Evolutionary conservation across 2,113 vertebrate species (phyloP).

Genomic region (Clinocottus analis): DNA sequence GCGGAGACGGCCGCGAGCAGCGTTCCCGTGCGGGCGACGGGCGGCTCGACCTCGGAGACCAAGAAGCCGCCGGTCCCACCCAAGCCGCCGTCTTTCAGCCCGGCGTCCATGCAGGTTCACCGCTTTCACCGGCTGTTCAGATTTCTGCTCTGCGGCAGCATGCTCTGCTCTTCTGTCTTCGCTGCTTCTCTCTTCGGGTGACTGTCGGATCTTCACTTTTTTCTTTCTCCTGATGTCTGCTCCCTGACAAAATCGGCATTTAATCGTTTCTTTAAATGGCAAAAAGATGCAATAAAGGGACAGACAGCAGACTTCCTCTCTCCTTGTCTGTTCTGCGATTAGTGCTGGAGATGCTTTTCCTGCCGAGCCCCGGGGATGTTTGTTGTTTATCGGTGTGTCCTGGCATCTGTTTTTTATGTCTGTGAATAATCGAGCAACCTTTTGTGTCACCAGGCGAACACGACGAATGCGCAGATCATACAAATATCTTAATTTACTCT

Average conservation of each 20-base stretch:
- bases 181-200: conserved; percentile 58
- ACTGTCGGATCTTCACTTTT: conserved; percentile 51
- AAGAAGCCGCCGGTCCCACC: conserved; percentile 86
- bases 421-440: conserved; percentile 21
- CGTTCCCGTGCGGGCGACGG: conserved; percentile 6
- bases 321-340: conserved; percentile 57
- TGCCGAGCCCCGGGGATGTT: conserved; percentile 38
- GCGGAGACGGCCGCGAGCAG: conserved; percentile 4
- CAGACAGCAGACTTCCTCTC: conserved; percentile 69
- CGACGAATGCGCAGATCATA: conserved; percentile 10
- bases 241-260: conserved; percentile 52
- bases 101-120: conserved; percentile 82
- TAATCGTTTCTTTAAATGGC: conserved; percentile 20
- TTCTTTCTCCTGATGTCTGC: conserved; percentile 73
- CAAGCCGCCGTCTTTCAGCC: conserved; percentile 81
- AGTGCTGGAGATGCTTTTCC: conserved; percentile 51
- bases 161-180: conserved; percentile 40
- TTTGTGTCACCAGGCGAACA: conserved; percentile 32
- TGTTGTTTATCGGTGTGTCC: conserved; percentile 60
- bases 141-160: conserved; percentile 35
- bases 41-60: conserved; percentile 20
- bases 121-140: conserved; percentile 41
- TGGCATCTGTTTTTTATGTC: conserved; percentile 43
- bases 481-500: conserved; percentile 23
- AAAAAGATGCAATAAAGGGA: conserved; percentile 53